Evolutionary conservation across 2,888 invertebrate species (phyloP), one percentile per base, ranked within the genome.

Genomic region (Nymphalis urticae): DNA sequence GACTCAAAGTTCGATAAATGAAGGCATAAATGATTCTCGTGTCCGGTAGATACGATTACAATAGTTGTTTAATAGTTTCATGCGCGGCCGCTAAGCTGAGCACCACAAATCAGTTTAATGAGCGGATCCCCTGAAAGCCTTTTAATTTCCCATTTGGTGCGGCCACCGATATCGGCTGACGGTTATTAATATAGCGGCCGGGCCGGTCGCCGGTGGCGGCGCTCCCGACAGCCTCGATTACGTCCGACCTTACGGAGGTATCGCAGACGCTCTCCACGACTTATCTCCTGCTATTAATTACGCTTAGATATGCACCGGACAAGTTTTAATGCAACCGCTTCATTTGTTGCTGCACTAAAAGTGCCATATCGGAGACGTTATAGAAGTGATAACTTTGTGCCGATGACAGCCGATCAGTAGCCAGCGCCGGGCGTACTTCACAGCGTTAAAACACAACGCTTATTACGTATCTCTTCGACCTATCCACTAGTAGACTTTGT

Each of bases 261-360:
- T 85, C 86, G 83, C 86, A 76, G 83, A 77, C 84, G 83, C 85
- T 84, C 88, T 83, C 82, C 79, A 79, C 83, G 77, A 87, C 87
- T 90, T 92, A 92, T 92, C 92, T 86, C 80, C 77, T 79, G 84
- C 90, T 92, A 92, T 92, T 92, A 91, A 92, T 92, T 92, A 92
- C 86, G 82, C 82, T 80, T 82, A 86, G 91, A 90, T 91, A 91
- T 88, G 87, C 87, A 83, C 82, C 79, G 85, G 92, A 90, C 90
- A 89, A 90, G 89, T 90, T 90, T 89, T 90, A 92, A 92, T 91
- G 90, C 92, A 88, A 92, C 90, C 86, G 89, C 92, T 92, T 92
- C 92, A 92, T 92, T 91, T 89, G 90, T 88, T 85, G 85, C 77
- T 79, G 82, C 82, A 78, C 83, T 82, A 81, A 85, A 85, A 90